Evolutionary conservation across 2,797 vertebrate genomes (phyloP).

Genomic region (Fistularia commersonii): DNA sequence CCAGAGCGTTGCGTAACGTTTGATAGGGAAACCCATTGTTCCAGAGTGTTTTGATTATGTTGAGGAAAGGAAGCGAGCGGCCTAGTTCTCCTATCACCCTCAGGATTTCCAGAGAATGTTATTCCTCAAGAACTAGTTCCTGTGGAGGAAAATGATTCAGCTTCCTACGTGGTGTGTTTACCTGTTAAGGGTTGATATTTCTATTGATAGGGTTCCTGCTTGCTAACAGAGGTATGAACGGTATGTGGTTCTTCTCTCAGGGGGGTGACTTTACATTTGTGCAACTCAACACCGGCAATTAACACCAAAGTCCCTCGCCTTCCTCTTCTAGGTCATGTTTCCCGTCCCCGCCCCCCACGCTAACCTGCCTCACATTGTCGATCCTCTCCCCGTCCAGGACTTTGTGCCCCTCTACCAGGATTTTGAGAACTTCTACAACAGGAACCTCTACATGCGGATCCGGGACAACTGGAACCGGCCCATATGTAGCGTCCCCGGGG

Average conservation of each 20-base stretch:
- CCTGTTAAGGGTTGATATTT: no score
- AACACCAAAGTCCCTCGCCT: no score
- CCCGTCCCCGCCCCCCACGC: not conserved
- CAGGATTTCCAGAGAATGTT: conserved; percentile 11
- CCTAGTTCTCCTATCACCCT: conserved; percentile 19
- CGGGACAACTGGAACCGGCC: conserved; percentile 97
- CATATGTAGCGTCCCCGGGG: conserved; percentile 90
- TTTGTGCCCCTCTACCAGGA: conserved; percentile 97
- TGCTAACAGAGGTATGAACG: no score
- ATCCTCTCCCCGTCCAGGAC: conserved; percentile 71
- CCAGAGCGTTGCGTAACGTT: conserved; percentile 22
- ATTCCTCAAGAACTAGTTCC: conserved; percentile 13
- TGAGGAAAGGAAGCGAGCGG: conserved; percentile 31
- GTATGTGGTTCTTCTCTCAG: no score
- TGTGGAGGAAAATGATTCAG: conserved; percentile 2
- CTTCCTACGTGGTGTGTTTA: conserved; percentile 1
- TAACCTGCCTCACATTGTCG: not conserved
- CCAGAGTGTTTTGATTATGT: conserved; percentile 12
- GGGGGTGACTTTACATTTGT: no score
- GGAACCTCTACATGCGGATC: conserved; percentile 96
- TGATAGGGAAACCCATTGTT: conserved; percentile 44
- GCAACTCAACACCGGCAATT: no score
- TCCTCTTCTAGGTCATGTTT: no score
- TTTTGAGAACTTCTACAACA: conserved; percentile 97
- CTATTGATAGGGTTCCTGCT: no score